These are phyloP conservation scores for Notothenia coriiceps DNA, from an alignment of 2,113 vertebrate species.

Conservation along the genomic window DNA sequence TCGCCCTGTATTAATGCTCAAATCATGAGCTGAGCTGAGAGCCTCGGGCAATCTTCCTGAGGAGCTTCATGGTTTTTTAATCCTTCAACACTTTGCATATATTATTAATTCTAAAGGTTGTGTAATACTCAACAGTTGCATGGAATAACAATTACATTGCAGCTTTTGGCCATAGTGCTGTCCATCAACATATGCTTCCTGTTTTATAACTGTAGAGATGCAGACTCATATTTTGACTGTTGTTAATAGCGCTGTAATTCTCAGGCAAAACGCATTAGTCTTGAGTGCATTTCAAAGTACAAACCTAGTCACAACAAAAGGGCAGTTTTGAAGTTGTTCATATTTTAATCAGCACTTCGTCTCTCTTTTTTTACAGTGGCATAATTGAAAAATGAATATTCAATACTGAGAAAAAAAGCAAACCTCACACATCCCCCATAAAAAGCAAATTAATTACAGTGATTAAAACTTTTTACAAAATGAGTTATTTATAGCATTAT, in stretches of 20 bases:
- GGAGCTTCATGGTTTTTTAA: slow-evolving; percentile 59
- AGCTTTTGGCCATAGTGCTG: slow-evolving; percentile 16
- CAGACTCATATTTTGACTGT: slow-evolving; percentile 27
- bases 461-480: slow-evolving; percentile 83
- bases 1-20: slow-evolving; percentile 59
- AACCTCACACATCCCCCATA: slow-evolving; percentile 79
- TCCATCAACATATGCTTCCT: slow-evolving; percentile 13
- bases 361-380: slow-evolving; percentile 81
- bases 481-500: slow-evolving; percentile 79
- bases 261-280: not conserved
- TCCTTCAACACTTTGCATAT: slow-evolving; percentile 57
- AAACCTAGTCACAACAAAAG: slow-evolving; percentile 64
- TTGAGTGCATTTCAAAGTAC: slow-evolving; percentile 30
- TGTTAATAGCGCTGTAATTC: slow-evolving; percentile 16
- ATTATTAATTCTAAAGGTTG: slow-evolving; percentile 56
- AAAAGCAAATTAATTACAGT: slow-evolving; percentile 81
- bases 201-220: not conserved
- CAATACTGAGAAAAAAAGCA: slow-evolving; percentile 81
- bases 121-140: slow-evolving; percentile 36
- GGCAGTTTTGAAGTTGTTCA: slow-evolving; percentile 73
- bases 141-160: slow-evolving; percentile 45
- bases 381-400: slow-evolving; percentile 86
- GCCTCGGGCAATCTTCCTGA: slow-evolving; percentile 41
- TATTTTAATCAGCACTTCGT: slow-evolving; percentile 82
- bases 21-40: slow-evolving; percentile 34